phyloP scores from a whole-genome alignment of 2,888 invertebrate genomes.

The Eupithecia centaureata region DNA sequence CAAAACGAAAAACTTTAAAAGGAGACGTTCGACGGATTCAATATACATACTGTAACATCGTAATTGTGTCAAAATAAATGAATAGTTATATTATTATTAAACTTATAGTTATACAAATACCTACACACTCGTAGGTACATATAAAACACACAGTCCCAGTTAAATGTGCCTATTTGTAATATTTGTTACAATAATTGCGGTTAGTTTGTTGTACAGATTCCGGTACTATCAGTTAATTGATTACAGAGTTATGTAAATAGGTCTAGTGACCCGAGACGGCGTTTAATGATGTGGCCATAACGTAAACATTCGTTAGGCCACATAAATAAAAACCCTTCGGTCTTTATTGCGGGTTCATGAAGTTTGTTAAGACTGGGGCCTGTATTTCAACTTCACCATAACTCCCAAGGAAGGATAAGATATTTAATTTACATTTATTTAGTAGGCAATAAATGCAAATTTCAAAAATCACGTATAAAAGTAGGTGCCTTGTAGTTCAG shows the following conservation, averaged over 20 bases:
- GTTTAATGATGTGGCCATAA: conserved; percentile 13
- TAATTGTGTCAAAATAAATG: no score
- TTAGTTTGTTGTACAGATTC: conserved; percentile 4
- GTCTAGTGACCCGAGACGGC: conserved; percentile 11
- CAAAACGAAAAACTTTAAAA: no score
- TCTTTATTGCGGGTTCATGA: background rate
- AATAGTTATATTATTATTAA: no score
- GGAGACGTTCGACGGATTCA: no score
- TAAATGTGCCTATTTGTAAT: background rate
- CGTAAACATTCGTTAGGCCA: background rate
- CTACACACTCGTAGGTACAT: background rate
- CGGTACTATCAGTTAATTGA: conserved; percentile 27
- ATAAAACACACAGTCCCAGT: background rate
- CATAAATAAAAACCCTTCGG: background rate
- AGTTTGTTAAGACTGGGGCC: background rate
- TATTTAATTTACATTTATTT: background rate
- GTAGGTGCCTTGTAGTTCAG: background rate
- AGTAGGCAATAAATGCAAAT: no score
- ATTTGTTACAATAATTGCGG: conserved; percentile 2
- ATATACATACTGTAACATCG: no score
- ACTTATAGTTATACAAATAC: background rate
- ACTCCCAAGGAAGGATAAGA: background rate
- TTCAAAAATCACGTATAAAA: background rate
- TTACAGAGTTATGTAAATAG: conserved; percentile 28
- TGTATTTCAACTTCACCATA: background rate